These are phyloP conservation scores for Brachyptera putata DNA, from an alignment of 2,888 invertebrate species.

Conservation along the genomic window DNA sequence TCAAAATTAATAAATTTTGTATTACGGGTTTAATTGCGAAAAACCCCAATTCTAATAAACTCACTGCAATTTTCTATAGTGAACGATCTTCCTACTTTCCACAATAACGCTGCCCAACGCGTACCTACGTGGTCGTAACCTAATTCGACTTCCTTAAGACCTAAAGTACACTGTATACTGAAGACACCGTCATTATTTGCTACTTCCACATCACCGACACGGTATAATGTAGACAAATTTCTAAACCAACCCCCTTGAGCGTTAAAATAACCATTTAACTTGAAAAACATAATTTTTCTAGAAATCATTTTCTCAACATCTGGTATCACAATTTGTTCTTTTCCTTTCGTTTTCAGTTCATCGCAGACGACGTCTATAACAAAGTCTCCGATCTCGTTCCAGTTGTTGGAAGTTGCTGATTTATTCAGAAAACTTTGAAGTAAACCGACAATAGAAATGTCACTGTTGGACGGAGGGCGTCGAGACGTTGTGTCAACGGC, in stretches of 20 bases:
- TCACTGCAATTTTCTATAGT: too few species aligned
- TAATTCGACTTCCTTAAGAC: slow-evolving; percentile 15
- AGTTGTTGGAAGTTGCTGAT: background rate
- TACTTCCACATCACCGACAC: slow-evolving; percentile 10
- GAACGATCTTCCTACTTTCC: background rate
- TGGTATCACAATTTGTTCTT: background rate
- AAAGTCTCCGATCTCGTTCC: background rate
- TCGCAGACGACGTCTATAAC: background rate
- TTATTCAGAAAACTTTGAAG: too few species aligned
- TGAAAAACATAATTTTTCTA: background rate
- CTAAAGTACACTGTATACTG: background rate
- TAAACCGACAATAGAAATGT: too few species aligned
- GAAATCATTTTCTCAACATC: slow-evolving; percentile 5
- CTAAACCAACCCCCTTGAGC: slow-evolving; percentile 23
- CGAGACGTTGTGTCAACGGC: too few species aligned
- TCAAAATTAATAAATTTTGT: too few species aligned
- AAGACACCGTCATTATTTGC: background rate
- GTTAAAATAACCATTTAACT: slow-evolving; percentile 1
- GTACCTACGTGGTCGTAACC: slow-evolving; percentile 9
- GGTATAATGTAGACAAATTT: slow-evolving; percentile 10
- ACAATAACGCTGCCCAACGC: background rate
- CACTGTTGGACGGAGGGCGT: too few species aligned
- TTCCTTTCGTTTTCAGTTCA: background rate
- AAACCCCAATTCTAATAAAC: too few species aligned
- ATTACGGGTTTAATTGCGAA: too few species aligned